These are phyloP conservation scores for Lepidotrigona ventralis DNA, from an alignment of 1,140 invertebrate genomes.

Conservation along the genomic window DNA sequence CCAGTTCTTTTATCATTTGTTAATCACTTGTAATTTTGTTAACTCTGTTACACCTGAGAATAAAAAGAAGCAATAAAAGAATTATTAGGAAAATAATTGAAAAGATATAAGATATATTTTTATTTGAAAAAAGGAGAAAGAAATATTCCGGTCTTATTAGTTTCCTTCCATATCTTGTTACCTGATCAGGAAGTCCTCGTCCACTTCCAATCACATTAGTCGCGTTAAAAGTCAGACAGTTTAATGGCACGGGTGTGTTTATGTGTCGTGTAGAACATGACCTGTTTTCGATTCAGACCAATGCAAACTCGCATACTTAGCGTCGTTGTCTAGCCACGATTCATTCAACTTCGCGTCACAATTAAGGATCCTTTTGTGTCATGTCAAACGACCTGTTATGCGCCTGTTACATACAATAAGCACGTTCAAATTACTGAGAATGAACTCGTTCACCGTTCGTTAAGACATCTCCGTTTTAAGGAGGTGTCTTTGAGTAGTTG, in stretches of 20 bases:
- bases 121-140: neutral
- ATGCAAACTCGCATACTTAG: slow-evolving; percentile 7
- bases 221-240: slow-evolving; percentile 51
- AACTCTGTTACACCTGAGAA: no score
- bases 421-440: slow-evolving; percentile 61
- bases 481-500: slow-evolving; percentile 16
- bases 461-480: slow-evolving; percentile 35
- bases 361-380: slow-evolving; percentile 67
- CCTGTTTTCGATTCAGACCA: slow-evolving; percentile 51
- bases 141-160: neutral
- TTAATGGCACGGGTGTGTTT: slow-evolving; percentile 43
- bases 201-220: slow-evolving; percentile 45
- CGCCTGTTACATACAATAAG: slow-evolving; percentile 69
- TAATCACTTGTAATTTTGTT: neutral
- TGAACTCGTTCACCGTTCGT: slow-evolving; percentile 64
- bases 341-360: slow-evolving; percentile 56
- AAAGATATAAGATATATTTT: neutral
- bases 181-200: neutral
- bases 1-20: neutral
- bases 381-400: slow-evolving; percentile 66
- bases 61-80: neutral
- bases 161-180: neutral
- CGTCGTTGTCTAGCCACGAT: slow-evolving; percentile 6
- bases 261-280: slow-evolving; percentile 44
- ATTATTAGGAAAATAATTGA: no score